Evolutionary conservation across 1,140 invertebrate genomes (phyloP).

Genomic region (Branchinecta lindahli): DNA sequence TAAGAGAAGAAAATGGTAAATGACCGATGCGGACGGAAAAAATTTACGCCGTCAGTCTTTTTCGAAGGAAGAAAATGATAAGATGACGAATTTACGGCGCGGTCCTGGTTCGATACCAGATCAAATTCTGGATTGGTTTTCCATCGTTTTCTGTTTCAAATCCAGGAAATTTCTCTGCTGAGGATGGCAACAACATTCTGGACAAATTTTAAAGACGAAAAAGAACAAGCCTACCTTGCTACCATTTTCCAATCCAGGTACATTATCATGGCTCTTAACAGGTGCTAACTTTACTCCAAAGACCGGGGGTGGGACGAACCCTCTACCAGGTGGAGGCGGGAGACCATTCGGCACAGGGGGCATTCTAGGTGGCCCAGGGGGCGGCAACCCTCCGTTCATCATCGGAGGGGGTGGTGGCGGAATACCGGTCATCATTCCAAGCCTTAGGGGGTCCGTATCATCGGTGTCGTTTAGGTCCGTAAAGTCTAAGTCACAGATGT

Average conservation of each 20-base stretch:
- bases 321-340: constrained; percentile 30
- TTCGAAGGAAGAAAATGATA: too few species aligned
- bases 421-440: constrained; percentile 11
- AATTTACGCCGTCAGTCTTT: too few species aligned
- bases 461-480: constrained; percentile 67
- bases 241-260: constrained; percentile 16
- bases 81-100: too few species aligned
- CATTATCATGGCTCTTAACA: constrained; percentile 12
- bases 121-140: too few species aligned
- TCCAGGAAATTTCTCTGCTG: too few species aligned
- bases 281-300: constrained; percentile 32
- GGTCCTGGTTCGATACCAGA: too few species aligned
- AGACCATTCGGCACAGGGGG: constrained; percentile 34
- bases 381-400: constrained; percentile 21
- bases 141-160: too few species aligned
- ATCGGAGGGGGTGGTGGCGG: constrained; percentile 19
- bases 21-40: too few species aligned
- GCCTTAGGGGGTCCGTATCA: constrained; percentile 23
- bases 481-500: constrained; percentile 90
- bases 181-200: too few species aligned
- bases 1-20: too few species aligned
- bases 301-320: constrained; percentile 30
- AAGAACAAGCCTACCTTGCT: not conserved
- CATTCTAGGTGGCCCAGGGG: constrained; percentile 25
- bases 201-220: not conserved